phyloP scores from a whole-genome alignment of 2,888 invertebrate species.

The Oligia fasciuncula region DNA sequence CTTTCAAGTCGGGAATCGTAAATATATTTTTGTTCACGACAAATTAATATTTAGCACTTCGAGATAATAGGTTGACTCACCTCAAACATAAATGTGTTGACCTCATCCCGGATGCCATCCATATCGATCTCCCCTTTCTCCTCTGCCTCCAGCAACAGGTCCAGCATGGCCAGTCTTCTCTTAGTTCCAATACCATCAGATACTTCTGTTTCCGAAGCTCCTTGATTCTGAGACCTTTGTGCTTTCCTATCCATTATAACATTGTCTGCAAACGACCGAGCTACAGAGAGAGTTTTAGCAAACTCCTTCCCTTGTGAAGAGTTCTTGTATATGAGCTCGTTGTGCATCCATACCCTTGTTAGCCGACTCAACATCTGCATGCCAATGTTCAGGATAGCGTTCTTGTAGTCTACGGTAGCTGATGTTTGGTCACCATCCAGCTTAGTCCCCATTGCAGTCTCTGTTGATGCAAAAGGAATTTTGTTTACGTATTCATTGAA shows the following conservation, averaged over 20 bases:
- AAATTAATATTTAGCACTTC: not conserved
- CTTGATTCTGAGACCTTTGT: constrained; percentile 52
- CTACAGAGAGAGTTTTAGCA: constrained; percentile 80
- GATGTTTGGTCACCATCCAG: constrained; percentile 81
- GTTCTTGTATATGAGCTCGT: constrained; percentile 86
- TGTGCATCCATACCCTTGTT: constrained; percentile 89
- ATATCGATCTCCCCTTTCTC: constrained; percentile 90
- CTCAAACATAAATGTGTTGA: constrained; percentile 91
- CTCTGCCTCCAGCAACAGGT: constrained; percentile 91
- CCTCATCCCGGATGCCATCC: constrained; percentile 92
- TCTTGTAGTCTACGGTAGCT: constrained; percentile 85
- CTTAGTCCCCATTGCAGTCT: constrained; percentile 91
- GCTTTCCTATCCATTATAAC: constrained; percentile 87
- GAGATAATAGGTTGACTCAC: constrained; percentile 30
- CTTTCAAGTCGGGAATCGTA: not conserved
- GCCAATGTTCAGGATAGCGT: constrained; percentile 83
- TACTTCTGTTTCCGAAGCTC: constrained; percentile 19
- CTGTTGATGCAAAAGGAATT: constrained; percentile 70
- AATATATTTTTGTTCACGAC: not conserved
- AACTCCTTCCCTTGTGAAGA: constrained; percentile 85
- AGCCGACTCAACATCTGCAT: constrained; percentile 72
- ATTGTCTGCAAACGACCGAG: constrained; percentile 88
- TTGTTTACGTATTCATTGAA: not conserved
- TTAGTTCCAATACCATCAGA: constrained; percentile 70
- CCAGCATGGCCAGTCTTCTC: constrained; percentile 91